Conservation (phyloP, 2,113 vertebrate species). For the Oxygymnocypris stewartii region DNA sequence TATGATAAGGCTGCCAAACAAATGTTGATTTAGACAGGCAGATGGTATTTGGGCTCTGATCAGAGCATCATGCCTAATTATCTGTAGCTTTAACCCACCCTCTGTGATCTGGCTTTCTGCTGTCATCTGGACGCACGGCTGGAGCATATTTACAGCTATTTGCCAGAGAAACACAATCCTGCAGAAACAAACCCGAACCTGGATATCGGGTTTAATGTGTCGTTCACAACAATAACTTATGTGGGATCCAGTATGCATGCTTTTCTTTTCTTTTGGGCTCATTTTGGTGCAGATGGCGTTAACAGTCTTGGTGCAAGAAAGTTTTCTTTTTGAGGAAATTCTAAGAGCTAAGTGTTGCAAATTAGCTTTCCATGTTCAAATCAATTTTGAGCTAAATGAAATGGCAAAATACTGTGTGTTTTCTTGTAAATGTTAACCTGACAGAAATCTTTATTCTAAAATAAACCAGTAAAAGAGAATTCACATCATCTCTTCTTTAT, state of each 20-base stretch:
- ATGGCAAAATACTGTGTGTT: neutral
- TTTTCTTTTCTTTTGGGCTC: neutral
- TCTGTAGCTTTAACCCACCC: constrained; percentile 46
- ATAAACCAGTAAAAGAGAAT: neutral
- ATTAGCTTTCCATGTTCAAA: too few species aligned
- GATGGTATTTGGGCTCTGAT: constrained; percentile 60
- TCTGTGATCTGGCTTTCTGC: constrained; percentile 32
- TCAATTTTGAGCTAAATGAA: neutral
- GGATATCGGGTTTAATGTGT: neutral
- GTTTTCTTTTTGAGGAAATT: neutral
- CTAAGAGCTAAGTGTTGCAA: neutral
- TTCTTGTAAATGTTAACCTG: neutral
- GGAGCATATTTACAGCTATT: constrained; percentile 2
- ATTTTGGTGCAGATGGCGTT: neutral
- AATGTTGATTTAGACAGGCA: constrained; percentile 60
- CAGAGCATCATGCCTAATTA: constrained; percentile 58
- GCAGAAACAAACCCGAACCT: constrained; percentile 35
- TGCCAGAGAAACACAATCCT: constrained; percentile 10
- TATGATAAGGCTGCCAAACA: constrained; percentile 48
- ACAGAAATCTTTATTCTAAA: neutral
- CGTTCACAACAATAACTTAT: neutral
- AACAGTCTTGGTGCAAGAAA: neutral
- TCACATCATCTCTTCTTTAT: neutral
- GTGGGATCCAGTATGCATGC: neutral
- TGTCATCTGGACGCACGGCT: constrained; percentile 26